These are phyloP conservation scores for Dasyurus viverrinus DNA, from an alignment of 2,113 vertebrate species.

Conservation along the genomic window DNA sequence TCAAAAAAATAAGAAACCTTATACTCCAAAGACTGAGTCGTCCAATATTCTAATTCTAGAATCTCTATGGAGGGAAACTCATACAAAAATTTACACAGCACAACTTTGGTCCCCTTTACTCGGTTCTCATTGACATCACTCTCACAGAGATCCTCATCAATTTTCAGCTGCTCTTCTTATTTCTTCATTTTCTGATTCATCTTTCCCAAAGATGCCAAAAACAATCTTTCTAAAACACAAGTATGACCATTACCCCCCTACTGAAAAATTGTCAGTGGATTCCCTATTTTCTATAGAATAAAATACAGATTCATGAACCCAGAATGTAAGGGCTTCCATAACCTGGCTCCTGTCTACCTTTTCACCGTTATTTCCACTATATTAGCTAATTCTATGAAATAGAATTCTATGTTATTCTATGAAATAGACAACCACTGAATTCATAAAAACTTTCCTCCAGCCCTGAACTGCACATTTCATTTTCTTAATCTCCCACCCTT, in stretches of 20 bases:
- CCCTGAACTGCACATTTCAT: neutral
- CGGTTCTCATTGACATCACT: neutral
- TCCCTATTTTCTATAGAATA: neutral
- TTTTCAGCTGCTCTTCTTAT: neutral
- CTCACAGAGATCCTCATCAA: neutral
- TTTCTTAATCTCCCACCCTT: neutral
- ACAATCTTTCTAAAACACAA: neutral
- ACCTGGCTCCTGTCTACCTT: neutral
- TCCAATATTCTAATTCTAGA: neutral
- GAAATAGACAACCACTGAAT: neutral
- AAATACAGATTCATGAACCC: neutral
- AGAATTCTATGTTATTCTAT: neutral
- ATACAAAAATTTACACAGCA: neutral
- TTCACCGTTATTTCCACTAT: neutral
- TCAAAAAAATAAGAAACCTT: slow-evolving; percentile 7
- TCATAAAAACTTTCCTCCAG: neutral
- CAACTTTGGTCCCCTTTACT: neutral
- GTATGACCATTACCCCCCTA: neutral
- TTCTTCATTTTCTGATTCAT: neutral
- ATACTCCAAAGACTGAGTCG: neutral
- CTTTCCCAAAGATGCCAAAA: neutral
- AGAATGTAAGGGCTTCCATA: neutral
- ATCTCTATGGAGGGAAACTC: neutral
- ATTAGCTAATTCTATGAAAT: neutral
- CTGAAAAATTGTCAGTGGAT: neutral